These are phyloP conservation scores for Spinus pinus DNA, from an alignment of 2,797 vertebrate species.

Conservation along the genomic window DNA sequence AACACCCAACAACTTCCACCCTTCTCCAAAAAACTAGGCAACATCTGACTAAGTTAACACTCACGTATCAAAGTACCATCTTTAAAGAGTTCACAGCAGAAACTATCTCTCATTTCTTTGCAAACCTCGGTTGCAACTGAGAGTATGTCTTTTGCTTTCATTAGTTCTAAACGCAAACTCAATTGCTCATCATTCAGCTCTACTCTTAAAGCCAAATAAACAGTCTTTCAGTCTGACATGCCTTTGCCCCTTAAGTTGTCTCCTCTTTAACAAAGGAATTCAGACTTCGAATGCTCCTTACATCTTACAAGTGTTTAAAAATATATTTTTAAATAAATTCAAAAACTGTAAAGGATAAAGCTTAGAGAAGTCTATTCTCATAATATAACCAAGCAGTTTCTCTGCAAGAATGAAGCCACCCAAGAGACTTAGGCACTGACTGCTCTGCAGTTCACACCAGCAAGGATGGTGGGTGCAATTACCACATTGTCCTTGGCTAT, in stretches of 20 bases:
- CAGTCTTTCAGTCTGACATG: not conserved
- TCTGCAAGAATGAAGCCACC: not conserved
- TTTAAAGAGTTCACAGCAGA: not conserved
- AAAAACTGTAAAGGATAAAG: not conserved
- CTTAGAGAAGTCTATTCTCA: not conserved
- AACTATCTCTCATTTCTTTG: not conserved
- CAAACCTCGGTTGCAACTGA: not conserved
- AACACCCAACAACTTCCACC: not conserved
- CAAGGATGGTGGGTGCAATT: not conserved
- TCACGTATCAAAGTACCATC: not conserved
- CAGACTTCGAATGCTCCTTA: not conserved
- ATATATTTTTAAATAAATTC: not conserved
- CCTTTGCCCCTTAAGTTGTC: not conserved
- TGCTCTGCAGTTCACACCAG: not conserved
- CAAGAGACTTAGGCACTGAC: not conserved
- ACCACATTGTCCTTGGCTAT: rapidly evolving
- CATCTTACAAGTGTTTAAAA: not conserved
- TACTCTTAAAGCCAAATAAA: not conserved
- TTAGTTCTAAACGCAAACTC: not conserved
- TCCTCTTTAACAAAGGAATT: not conserved
- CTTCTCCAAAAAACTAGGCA: not conserved
- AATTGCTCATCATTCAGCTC: not conserved
- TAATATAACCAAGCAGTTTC: not conserved
- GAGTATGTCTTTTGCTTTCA: not conserved
- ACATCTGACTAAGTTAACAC: not conserved